Conservation (phyloP, 64 coral and sea anemone genomes). For the Stylophora pistillata region DNA sequence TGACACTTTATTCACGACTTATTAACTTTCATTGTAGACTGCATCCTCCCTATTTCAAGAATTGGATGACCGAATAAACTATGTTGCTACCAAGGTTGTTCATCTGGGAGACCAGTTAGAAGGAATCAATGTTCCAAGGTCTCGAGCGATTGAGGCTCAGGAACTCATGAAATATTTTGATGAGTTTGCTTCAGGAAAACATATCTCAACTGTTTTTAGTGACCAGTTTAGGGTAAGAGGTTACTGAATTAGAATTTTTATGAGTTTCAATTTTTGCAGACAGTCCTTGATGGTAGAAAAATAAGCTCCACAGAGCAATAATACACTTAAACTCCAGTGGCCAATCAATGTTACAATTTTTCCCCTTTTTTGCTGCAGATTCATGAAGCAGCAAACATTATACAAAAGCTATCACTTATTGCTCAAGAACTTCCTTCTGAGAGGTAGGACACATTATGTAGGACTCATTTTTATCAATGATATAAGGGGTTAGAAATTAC, state of each 20-base stretch:
- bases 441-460: conserved; percentile 42
- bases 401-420: conserved; percentile 92
- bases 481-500: no score
- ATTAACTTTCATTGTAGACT: conserved; percentile 7
- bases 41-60: conserved; percentile 92
- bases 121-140: conserved; percentile 92
- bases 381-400: conserved; percentile 98
- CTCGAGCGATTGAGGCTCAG: conserved; percentile 87
- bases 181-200: conserved; percentile 77
- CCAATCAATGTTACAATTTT: neutral
- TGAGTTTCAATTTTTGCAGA: no score
- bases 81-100: conserved; percentile 98
- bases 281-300: no score
- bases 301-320: no score
- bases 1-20: no score
- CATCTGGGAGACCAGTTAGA: conserved; percentile 99
- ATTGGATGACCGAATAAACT: conserved; percentile 94
- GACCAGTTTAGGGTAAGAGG: conserved; percentile 63
- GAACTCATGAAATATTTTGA: conserved; percentile 98
- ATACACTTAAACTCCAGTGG: no score
- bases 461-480: no score
- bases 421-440: conserved; percentile 96
- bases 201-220: conserved; percentile 73
- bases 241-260: no score
- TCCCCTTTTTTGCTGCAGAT: conserved; percentile 57